Conservation (phyloP, 2,888 invertebrate species). For the Stramonita haemastoma region DNA sequence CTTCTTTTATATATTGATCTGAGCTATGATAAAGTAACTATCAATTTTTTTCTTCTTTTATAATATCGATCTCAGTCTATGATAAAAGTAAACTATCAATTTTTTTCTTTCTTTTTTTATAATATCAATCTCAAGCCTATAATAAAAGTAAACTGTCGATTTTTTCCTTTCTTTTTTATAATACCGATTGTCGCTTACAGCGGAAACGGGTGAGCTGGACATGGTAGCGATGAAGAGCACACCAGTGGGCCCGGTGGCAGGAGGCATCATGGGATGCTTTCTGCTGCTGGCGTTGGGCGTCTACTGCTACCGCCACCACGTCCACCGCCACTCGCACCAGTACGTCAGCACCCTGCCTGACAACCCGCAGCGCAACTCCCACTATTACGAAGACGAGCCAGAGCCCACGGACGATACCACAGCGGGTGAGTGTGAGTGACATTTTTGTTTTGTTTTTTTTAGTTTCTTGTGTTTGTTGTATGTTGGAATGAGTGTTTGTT, state of each 20-base stretch:
- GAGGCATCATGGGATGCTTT: slow-evolving; percentile 89
- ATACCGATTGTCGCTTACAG: slow-evolving; percentile 49
- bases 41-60: no score
- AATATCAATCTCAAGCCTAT: no score
- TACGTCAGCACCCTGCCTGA: slow-evolving; percentile 75
- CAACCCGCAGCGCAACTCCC: slow-evolving; percentile 76
- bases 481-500: not conserved
- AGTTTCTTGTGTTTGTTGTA: not conserved
- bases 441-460: not conserved
- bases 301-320: slow-evolving; percentile 85
- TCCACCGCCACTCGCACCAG: slow-evolving; percentile 74
- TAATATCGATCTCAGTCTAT: no score
- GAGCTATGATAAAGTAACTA: no score
- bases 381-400: slow-evolving; percentile 77
- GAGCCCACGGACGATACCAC: slow-evolving; percentile 74
- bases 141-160: no score
- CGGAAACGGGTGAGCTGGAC: slow-evolving; percentile 57
- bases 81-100: no score
- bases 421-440: slow-evolving; percentile 58
- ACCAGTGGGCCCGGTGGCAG: slow-evolving; percentile 91
- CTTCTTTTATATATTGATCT: no score
- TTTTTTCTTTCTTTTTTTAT: no score
- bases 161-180: no score
- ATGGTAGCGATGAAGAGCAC: slow-evolving; percentile 76
- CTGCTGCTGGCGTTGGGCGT: slow-evolving; percentile 89